Evolutionary conservation across 2,113 vertebrate species (phyloP), one percentile per base, ranked within the genome.

Genomic region (Periophthalmus modestus): DNA sequence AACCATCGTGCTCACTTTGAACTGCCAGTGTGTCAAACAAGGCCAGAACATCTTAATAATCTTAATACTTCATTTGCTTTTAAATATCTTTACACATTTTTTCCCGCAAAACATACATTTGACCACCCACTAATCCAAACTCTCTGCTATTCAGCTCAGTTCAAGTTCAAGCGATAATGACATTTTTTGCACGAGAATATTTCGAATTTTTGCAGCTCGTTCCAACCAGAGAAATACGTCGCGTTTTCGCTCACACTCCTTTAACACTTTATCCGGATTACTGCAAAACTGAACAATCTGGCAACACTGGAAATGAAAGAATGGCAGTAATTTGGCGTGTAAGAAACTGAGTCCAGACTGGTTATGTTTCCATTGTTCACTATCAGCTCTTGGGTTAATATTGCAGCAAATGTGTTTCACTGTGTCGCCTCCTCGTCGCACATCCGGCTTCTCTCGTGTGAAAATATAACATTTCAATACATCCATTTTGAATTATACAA

Each of bases 401-500:
- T 81, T 78, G 75, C 76, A 58, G 70, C 61, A 87, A 87, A 87
- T 80, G 74, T 81, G 72, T 84, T 89, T 89, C 84, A 82, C 74
- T 82, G 83, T 69, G 71, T 48, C 70, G 67, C 77, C 84, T 85
- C 80, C 79, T 82, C 47, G 55, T n/a, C 70, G 71, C 78, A 69
- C 86, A 61, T 82, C 85, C 77, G 43, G 74, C 76, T 39, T 89
- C 74, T 89, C 48, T 87, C 66, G 72, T 86, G 75, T 85, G 69
- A 61, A 72, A 70, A 47, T 65, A 79, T 43, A 86, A 82, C 77
- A 85, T 85, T 88, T 82, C 80, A 83, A 74, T 73, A 66, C 82
- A 87, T 91, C 90, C 72, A 82, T 85, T 89, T 76, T 72, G 81
- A 77, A 87, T 89, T 87, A 85, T 86, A 91, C 80, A 75, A 79